Evolutionary conservation across 1,140 invertebrate species (phyloP), one percentile per base, ranked within the genome.

Genomic region (Drosophila nigrodunni): DNA sequence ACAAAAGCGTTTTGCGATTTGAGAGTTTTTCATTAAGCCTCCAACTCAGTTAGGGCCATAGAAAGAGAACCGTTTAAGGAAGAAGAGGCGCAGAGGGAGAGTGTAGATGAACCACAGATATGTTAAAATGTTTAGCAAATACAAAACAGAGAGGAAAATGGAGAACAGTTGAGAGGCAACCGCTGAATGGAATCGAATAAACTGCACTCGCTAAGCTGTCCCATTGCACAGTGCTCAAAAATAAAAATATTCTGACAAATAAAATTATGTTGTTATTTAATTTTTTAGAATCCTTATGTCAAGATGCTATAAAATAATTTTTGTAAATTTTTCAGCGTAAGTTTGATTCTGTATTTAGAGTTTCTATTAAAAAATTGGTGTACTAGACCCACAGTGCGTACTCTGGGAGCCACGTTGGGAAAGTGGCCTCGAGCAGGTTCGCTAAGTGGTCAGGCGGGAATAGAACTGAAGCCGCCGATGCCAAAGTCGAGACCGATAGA

Each of bases 121-220:
- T 73, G 76, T 70, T 74, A 80, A 86, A 87, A 83, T 88, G 80
- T 87, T 87, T 88, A 77, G 80, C 82, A 87, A 87, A 88, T 87
- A 83, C 80, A 83, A 79, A 79, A 74, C 64, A 41, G 55, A 41
- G 64, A 66, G 35, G 55, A 41, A 60, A 66, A 70, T 70, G 66
- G 83, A 49, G 80, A 76, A 82, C 83, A 76, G 75, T 57, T 18
- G 62, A 39, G 18, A 35, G 43, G 44, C 13, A 44, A 47, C 52
- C 30, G 43, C 47, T 73, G 57, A 64, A 78, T 75, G 77, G 73
- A 71, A 89, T 83, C 73, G 85, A 88, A 88, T 88, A 88, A 89
- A 75, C 85, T 88, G 62, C 74, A 75, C 55, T 18, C 58, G 1
- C 8, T 43, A 25, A 18, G 54, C 13, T 35, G 18, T 35, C n/a